Evolutionary conservation across 2,888 invertebrate genomes (phyloP), one percentile per base, ranked within the genome.

Genomic region (Pelosia muscerda): DNA sequence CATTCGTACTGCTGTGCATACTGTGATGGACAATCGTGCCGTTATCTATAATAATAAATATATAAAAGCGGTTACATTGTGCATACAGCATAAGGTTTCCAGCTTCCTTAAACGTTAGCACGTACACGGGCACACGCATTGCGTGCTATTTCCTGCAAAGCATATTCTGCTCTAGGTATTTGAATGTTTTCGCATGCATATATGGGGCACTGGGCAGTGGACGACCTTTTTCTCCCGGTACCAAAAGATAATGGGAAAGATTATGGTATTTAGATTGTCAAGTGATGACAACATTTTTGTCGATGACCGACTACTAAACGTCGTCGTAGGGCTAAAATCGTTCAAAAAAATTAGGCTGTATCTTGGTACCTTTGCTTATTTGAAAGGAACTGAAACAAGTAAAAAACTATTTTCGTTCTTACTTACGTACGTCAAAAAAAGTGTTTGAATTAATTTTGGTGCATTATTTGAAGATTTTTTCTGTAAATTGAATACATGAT

Each of bases 401-500:
- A 79, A 80, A 81, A 82, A 84, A 81, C 80, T 84, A 86, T 89
- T 89, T 88, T 88, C 84, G 84, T 88, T 89, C 84, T 80, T 86
- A 71, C 79, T 84, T 85, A 93, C 91, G 93, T 85, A 93, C 91
- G 93, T 93, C 93, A 93, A 94, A 92, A 75, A 81, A 92, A 90
- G 89, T 92, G 88, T 82, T 88, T 91, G 90, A 86, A 84, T 83
- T 85, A 84, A 81, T 86, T 89, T 88, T 88, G 87, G 90, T 90
- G 91, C 86, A 88, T 87, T 88, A 82, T 86, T 87, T 86, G 83
- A 78, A 79, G 82, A 78, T 83, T 82, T 88, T 87, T 86, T 87
- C 84, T 87, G 81, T 85, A 84, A 86, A 88, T 88, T 84, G 80
- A 84, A 76, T 88, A 80, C 81, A 87, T 85, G 85, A 82, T 83